Base-by-base conservation (phyloP, 2,888 invertebrate genomes). In the Macaria notata region DNA sequence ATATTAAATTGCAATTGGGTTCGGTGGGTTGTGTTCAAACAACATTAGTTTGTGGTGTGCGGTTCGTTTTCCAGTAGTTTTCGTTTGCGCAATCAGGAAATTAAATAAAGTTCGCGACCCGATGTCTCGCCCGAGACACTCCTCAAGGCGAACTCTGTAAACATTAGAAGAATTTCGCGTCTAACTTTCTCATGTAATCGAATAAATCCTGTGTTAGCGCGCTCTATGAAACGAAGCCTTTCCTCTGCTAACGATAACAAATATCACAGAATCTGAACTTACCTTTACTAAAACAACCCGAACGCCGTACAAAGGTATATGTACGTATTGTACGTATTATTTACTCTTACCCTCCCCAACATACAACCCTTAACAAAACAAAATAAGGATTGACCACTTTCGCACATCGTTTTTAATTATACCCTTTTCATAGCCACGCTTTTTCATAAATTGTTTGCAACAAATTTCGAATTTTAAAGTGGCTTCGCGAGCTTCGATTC, bases 61-160 rank as follows among this genome's bases (percentile, higher is more conserved):
- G 70, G 72, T 76, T 70, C 71, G 71, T 70, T 75, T 70, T 63
- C 57, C 59, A 60, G 66, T 72, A 78, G 79, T 79, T 79, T 79
- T 78, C 75, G 78, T 79, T 75, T 73, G 73, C 75, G 73, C 79
- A 81, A 82, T 80, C 83, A 79, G 79, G 77, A 82, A 83, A 84
- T 84, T 79, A 82, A 80, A 81, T 82, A 79, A 83, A 82, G 73
- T 82, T 79, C 70, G 64, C 65, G 66, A 69, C 49, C 56, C 70
- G 68, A 66, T 64, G 70, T 72, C 72, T 72, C 63, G 54, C 54
- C 45, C 43, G 47, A 57, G 64, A 62, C 55, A 55, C 57, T 56
- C 38, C 36, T 49, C 59, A 54, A 49, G 9, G 31, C 47, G 8
- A 56, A 49, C 46, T 55, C 38, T 9, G 46, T 41, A 47, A 49